phyloP scores from a whole-genome alignment of 2,113 vertebrate genomes.

The Oreotrochilus melanogaster region DNA sequence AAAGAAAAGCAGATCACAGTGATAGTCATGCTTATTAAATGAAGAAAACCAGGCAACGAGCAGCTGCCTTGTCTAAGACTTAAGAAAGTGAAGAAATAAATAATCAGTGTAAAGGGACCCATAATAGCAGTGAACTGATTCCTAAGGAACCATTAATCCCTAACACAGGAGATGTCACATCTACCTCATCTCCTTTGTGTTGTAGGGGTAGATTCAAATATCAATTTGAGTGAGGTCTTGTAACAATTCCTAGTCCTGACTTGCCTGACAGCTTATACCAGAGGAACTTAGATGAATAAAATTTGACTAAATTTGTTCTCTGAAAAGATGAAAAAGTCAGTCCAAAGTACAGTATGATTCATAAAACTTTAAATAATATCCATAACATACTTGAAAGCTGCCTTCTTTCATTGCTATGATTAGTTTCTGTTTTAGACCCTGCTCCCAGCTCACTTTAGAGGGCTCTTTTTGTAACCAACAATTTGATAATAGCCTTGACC shows the following conservation, averaged over 20 bases:
- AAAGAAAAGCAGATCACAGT: background rate
- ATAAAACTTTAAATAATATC: conserved; percentile 30
- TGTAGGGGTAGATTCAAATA: background rate
- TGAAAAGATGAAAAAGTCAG: background rate
- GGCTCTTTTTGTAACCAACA: background rate
- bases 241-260: background rate
- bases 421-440: background rate
- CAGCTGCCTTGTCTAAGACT: background rate
- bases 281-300: background rate
- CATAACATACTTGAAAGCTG: background rate
- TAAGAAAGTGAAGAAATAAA: background rate
- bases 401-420: background rate
- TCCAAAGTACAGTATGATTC: background rate
- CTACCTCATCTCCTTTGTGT: background rate
- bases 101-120: background rate
- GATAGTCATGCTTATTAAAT: background rate
- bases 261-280: background rate
- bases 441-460: background rate
- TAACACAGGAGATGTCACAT: background rate
- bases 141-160: background rate
- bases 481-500: background rate
- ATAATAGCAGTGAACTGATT: background rate
- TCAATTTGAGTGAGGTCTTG: background rate
- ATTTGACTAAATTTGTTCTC: background rate
- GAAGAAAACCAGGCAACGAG: background rate